Evolutionary conservation across 2,113 vertebrate genomes (phyloP).

Genomic region (Catharus minimus): DNA sequence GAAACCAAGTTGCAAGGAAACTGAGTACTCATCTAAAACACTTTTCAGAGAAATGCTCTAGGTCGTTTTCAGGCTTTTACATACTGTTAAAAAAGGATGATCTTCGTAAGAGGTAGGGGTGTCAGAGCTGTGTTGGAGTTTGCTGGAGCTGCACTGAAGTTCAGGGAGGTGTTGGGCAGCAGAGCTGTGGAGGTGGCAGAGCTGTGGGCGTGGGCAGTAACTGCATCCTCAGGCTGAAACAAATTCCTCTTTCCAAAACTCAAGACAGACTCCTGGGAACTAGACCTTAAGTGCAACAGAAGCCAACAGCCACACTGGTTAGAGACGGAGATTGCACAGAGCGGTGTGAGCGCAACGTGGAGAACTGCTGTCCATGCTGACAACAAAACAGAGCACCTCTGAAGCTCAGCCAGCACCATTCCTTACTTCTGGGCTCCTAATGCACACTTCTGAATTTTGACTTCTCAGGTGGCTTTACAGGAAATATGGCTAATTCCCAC

Average conservation of each 20-base stretch:
- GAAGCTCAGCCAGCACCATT: not conserved
- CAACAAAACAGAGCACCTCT: not conserved
- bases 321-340: not conserved
- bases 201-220: not conserved
- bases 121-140: not conserved
- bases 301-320: not conserved
- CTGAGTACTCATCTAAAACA: not conserved
- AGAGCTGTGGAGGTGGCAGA: not conserved
- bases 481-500: not conserved
- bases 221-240: not conserved
- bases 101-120: not conserved
- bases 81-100: not conserved
- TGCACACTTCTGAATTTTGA: not conserved
- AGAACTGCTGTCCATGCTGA: fast-evolving
- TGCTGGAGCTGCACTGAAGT: not conserved
- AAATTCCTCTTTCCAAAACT: not conserved
- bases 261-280: not conserved
- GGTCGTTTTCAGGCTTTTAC: not conserved
- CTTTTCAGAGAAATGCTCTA: not conserved
- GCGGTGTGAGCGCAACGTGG: fast-evolving
- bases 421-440: not conserved
- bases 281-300: not conserved
- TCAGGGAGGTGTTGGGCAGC: not conserved
- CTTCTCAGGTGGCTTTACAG: not conserved
- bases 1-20: not conserved